Evolutionary conservation across 2,113 vertebrate species (phyloP).

Genomic region (Spilogale gracilis): DNA sequence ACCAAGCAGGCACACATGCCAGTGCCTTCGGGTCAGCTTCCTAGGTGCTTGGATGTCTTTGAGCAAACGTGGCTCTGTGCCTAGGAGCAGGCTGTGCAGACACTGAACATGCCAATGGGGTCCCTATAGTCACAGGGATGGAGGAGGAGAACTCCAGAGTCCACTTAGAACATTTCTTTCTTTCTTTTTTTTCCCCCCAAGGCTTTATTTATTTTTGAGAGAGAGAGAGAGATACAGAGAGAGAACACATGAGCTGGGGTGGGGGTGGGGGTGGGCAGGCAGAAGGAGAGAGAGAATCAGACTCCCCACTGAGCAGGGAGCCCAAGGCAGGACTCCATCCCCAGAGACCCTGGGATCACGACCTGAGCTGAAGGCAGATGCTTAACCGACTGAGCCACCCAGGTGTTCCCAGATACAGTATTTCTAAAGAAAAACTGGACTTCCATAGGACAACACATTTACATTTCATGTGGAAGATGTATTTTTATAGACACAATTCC

Average conservation of each 20-base stretch:
- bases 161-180: background rate
- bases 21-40: background rate
- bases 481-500: background rate
- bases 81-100: background rate
- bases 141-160: background rate
- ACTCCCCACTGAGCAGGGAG: background rate
- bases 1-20: background rate
- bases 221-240: background rate
- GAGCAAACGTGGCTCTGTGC: background rate
- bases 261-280: background rate
- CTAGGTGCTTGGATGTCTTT: fast-evolving
- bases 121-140: fast-evolving
- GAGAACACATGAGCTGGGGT: background rate
- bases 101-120: fast-evolving
- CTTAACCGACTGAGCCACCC: background rate
- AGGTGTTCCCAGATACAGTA: background rate
- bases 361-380: background rate
- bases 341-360: background rate
- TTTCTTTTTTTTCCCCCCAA: background rate
- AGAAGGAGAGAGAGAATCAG: background rate
- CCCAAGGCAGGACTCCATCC: background rate
- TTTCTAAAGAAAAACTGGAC: background rate
- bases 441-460: background rate
- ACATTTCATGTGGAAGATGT: background rate
- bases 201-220: background rate